Conservation (phyloP, 2,113 vertebrate genomes). For the Hippoglossus stenolepis region DNA sequence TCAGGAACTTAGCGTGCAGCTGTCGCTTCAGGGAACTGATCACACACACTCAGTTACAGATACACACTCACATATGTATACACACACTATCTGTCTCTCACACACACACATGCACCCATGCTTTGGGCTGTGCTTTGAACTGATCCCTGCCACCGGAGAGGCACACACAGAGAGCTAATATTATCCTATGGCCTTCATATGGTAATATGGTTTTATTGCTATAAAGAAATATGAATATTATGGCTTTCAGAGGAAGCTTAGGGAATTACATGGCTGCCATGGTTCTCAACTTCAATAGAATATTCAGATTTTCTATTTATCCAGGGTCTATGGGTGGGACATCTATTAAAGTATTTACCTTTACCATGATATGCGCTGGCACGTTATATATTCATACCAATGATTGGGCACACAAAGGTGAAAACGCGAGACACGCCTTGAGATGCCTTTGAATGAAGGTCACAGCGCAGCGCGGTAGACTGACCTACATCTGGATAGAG, state of each 20-base stretch:
- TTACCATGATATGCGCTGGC: constrained; percentile 25
- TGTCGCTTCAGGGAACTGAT: constrained; percentile 66
- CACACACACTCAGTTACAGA: constrained; percentile 51
- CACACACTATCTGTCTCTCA: constrained; percentile 4
- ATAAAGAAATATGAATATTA: constrained; percentile 66
- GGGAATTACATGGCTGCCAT: constrained; percentile 73
- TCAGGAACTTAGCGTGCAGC: constrained; percentile 66
- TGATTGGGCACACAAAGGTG: neutral
- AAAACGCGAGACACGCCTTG: neutral
- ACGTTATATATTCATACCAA: constrained; percentile 38
- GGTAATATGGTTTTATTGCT: constrained; percentile 72
- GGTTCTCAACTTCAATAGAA: constrained; percentile 60
- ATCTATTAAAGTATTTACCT: constrained; percentile 68
- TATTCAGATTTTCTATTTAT: constrained; percentile 60
- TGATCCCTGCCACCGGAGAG: constrained; percentile 64
- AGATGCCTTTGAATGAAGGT: constrained; percentile 25
- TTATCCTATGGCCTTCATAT: constrained; percentile 76
- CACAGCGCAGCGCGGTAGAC: neutral
- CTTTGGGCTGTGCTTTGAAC: constrained; percentile 72
- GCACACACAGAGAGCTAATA: constrained; percentile 56
- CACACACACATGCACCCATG: constrained; percentile 30
- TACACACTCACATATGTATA: constrained; percentile 22
- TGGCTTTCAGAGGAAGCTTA: constrained; percentile 69
- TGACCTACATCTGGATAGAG: too few relatives aligned
- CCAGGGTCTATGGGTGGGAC: constrained; percentile 33